These are phyloP conservation scores for Denticeps clupeoides DNA, from an alignment of 2,797 vertebrate species.

Conservation along the genomic window DNA sequence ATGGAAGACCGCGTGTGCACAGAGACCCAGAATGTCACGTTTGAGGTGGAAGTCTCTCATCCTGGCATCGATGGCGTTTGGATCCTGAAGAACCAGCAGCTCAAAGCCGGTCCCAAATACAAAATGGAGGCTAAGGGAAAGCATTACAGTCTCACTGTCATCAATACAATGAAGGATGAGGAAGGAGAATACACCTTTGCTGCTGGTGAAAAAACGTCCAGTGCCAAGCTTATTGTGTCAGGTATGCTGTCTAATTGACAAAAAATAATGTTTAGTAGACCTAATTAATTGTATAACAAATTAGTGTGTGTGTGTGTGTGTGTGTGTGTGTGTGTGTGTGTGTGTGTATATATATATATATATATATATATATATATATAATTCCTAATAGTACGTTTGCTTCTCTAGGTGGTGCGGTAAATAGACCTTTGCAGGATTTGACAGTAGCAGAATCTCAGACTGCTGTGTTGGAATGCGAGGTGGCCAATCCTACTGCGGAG, in stretches of 20 bases:
- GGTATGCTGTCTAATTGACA: constrained; percentile 48
- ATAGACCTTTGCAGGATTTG: constrained; percentile 79
- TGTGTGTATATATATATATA: too few relatives aligned
- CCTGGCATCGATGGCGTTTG: constrained; percentile 81
- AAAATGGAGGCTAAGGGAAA: constrained; percentile 79
- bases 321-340: neutral
- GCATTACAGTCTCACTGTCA: constrained; percentile 71
- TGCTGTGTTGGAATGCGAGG: constrained; percentile 83
- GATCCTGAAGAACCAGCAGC: constrained; percentile 78
- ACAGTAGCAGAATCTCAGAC: constrained; percentile 87
- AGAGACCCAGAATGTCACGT: constrained; percentile 89
- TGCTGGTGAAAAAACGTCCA: constrained; percentile 86
- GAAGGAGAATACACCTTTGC: constrained; percentile 88
- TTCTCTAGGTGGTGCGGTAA: constrained; percentile 82
- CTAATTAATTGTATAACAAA: neutral
- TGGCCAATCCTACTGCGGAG: constrained; percentile 80
- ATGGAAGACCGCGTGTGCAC: constrained; percentile 84
- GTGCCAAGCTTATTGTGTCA: constrained; percentile 81
- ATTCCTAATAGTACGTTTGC: too few relatives aligned
- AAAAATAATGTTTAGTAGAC: neutral
- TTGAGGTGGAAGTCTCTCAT: constrained; percentile 84
- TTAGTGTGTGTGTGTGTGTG: neutral
- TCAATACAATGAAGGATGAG: constrained; percentile 92
- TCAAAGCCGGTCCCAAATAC: constrained; percentile 76
- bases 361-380: too few relatives aligned